Conservation (phyloP, 2,113 vertebrate genomes). For the Siniperca chuatsi region DNA sequence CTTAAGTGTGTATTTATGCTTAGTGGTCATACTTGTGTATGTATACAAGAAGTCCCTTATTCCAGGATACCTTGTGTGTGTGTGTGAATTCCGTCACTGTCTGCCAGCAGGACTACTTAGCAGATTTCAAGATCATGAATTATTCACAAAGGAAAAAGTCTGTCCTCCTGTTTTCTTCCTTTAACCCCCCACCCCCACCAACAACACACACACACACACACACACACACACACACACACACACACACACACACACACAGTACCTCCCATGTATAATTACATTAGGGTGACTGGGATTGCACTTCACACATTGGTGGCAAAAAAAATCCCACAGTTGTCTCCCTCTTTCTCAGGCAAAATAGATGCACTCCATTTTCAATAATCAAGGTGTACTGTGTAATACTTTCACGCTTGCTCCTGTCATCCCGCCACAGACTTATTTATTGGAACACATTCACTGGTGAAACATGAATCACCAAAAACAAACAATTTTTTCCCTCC, state of each 20-base stretch:
- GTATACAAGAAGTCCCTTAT: neutral
- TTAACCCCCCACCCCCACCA: neutral
- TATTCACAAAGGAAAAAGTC: constrained; percentile 66
- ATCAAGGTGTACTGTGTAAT: constrained; percentile 62
- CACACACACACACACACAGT: neutral
- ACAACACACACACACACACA: neutral
- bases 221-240: constrained; percentile 9
- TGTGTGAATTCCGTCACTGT: constrained; percentile 37
- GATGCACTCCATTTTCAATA: constrained; percentile 53
- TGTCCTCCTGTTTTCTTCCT: constrained; percentile 42
- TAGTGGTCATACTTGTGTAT: neutral
- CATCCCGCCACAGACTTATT: constrained; percentile 37
- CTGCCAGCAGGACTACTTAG: constrained; percentile 59
- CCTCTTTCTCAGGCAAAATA: constrained; percentile 17
- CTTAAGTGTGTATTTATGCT: neutral
- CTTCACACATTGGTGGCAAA: constrained; percentile 48
- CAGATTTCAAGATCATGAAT: constrained; percentile 71
- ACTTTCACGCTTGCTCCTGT: constrained; percentile 47
- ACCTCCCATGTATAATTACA: constrained; percentile 58
- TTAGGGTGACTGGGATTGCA: constrained; percentile 48
- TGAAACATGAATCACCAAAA: constrained; percentile 50
- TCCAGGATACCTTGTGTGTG: neutral
- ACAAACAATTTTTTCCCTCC: constrained; percentile 36
- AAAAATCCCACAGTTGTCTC: neutral
- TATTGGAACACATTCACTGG: constrained; percentile 44